phyloP scores from a whole-genome alignment of 2,797 vertebrate genomes.

The Danio tinwini region DNA sequence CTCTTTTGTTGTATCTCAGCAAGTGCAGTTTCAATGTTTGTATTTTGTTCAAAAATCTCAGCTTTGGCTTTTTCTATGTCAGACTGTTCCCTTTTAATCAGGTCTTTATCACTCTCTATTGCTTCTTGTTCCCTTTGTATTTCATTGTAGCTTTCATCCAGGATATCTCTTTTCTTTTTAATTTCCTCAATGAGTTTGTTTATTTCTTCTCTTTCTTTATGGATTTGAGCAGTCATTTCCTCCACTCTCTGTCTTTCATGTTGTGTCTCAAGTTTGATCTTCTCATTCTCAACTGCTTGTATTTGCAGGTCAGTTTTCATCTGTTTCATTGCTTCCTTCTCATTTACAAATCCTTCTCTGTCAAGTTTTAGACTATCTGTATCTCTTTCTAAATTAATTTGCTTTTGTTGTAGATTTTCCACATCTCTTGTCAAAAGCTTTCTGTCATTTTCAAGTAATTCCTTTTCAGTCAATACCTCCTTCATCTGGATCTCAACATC shows the following conservation, averaged over 20 bases:
- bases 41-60: neutral
- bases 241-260: neutral
- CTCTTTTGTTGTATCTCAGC: neutral
- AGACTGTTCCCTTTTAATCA: constrained; percentile 4
- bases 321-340: neutral
- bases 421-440: neutral
- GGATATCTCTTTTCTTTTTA: neutral
- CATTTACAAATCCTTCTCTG: neutral
- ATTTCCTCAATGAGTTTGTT: neutral
- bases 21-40: neutral
- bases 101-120: neutral
- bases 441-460: neutral
- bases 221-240: constrained; percentile 19
- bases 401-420: neutral
- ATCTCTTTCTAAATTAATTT: neutral
- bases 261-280: neutral
- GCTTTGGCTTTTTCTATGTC: constrained; percentile 10
- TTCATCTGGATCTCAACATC: constrained; percentile 18
- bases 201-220: constrained; percentile 13
- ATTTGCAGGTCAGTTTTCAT: constrained; percentile 18
- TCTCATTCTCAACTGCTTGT: neutral
- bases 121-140: too few relatives aligned
- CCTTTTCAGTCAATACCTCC: constrained; percentile 8
- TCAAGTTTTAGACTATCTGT: constrained; percentile 7
- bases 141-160: neutral